Evolutionary conservation across 2,888 invertebrate species (phyloP).

Genomic region (Petrophora chlorosata): DNA sequence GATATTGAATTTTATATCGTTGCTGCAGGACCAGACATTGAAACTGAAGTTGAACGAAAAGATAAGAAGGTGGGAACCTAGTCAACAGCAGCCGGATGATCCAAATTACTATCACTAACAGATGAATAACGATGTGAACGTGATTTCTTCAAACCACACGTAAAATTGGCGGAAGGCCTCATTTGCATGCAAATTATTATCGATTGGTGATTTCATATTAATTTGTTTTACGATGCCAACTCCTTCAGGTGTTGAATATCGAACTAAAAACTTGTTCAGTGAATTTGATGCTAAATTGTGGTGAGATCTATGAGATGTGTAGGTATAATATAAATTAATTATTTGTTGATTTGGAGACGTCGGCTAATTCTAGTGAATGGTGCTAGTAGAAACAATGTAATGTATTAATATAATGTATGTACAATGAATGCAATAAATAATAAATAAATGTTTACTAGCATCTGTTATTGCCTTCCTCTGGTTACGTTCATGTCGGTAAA

Average conservation of each 20-base stretch:
- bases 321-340: not conserved
- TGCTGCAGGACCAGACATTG: too few relatives aligned
- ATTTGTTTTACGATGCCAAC: slow-evolving; percentile 49
- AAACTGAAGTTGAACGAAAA: too few relatives aligned
- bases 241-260: slow-evolving; percentile 43
- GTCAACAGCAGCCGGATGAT: too few relatives aligned
- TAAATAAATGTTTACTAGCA: too few relatives aligned
- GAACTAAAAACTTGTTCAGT: slow-evolving; percentile 34
- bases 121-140: slow-evolving; percentile 8
- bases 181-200: slow-evolving; percentile 60
- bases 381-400: too few relatives aligned
- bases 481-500: too few relatives aligned
- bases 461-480: too few relatives aligned
- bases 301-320: not conserved
- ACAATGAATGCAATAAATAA: too few relatives aligned
- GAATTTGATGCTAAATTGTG: not conserved
- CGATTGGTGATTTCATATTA: slow-evolving; percentile 52
- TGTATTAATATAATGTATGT: too few relatives aligned
- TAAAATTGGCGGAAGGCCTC: slow-evolving; percentile 50
- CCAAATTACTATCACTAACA: slow-evolving; percentile 7
- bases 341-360: not conserved
- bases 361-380: not conserved
- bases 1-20: too few relatives aligned
- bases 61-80: too few relatives aligned
- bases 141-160: slow-evolving; percentile 31